Percentiles rank a stretch among this genome's conserved stretches.
Evolutionary conservation across 2,113 vertebrate genomes (phyloP).

Genomic region (Cardinalis cardinalis): DNA sequence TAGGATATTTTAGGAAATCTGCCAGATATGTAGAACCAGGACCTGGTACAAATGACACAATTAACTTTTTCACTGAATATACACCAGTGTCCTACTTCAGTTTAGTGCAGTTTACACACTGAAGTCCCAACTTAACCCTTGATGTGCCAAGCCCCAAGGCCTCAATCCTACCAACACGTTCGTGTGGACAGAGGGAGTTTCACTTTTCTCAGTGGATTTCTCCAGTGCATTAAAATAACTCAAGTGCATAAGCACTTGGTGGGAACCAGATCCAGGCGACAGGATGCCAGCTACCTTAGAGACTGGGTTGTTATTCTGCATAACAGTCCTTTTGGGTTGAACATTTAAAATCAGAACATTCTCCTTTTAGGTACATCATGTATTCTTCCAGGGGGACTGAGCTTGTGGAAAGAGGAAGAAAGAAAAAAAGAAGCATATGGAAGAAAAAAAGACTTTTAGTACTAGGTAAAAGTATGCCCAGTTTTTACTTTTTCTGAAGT

Average conservation of each 20-base stretch:
- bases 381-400: not conserved
- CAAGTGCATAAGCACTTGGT: not conserved
- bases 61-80: not conserved
- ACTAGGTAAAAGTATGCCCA: not conserved
- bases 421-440: not conserved
- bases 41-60: not conserved
- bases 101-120: not conserved
- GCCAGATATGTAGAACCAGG: not conserved
- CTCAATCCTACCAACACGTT: not conserved
- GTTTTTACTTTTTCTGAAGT: not conserved
- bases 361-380: not conserved
- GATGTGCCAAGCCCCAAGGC: not conserved
- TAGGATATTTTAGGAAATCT: not conserved
- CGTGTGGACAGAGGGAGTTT: not conserved
- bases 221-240: slow-evolving; percentile 15
- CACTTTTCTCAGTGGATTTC: not conserved
- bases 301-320: not conserved
- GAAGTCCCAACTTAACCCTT: not conserved
- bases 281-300: not conserved
- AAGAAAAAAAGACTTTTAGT: not conserved
- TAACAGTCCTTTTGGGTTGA: not conserved
- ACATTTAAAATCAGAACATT: slow-evolving; percentile 26
- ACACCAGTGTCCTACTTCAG: not conserved
- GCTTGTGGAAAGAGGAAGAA: not conserved
- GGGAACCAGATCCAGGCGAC: not conserved